phyloP scores from a whole-genome alignment of 2,888 invertebrate species.

The Harpalus rubripes region DNA sequence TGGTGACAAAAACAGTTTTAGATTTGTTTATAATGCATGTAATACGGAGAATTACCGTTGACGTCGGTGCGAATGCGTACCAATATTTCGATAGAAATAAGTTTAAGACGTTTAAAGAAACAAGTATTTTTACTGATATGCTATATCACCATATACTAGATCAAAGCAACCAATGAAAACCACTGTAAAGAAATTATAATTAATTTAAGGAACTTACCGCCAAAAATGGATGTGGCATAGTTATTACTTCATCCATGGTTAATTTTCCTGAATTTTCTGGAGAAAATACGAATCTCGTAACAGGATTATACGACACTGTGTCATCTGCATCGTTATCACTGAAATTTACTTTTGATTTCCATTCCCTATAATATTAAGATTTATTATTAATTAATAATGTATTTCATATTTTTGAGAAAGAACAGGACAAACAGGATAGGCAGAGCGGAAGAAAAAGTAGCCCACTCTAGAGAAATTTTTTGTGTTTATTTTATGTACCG shows the following conservation, averaged over 20 bases:
- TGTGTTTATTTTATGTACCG: too few species aligned
- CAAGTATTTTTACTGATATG: too few species aligned
- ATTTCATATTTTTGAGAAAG: not conserved
- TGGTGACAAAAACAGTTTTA: too few species aligned
- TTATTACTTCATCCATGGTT: slow-evolving; percentile 85
- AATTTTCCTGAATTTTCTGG: slow-evolving; percentile 81
- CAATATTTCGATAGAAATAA: too few species aligned
- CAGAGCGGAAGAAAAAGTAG: too few species aligned
- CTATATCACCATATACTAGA: too few species aligned
- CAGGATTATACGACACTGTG: slow-evolving; percentile 83
- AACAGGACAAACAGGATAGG: too few species aligned
- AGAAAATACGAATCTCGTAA: slow-evolving; percentile 83
- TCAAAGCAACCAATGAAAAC: not conserved
- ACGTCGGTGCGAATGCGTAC: too few species aligned
- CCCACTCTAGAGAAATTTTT: too few species aligned
- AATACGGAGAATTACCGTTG: too few species aligned
- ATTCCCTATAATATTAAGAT: slow-evolving; percentile 79
- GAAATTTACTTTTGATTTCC: slow-evolving; percentile 86
- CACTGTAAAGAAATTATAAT: not conserved
- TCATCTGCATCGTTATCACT: slow-evolving; percentile 84
- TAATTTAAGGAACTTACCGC: slow-evolving; percentile 77
- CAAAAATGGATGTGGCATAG: slow-evolving; percentile 83
- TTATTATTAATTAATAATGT: not conserved
- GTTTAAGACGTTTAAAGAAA: too few species aligned
- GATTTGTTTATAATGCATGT: too few species aligned